Conservation (phyloP, 2,888 invertebrate species). For the Nasonovia ribisnigri region DNA sequence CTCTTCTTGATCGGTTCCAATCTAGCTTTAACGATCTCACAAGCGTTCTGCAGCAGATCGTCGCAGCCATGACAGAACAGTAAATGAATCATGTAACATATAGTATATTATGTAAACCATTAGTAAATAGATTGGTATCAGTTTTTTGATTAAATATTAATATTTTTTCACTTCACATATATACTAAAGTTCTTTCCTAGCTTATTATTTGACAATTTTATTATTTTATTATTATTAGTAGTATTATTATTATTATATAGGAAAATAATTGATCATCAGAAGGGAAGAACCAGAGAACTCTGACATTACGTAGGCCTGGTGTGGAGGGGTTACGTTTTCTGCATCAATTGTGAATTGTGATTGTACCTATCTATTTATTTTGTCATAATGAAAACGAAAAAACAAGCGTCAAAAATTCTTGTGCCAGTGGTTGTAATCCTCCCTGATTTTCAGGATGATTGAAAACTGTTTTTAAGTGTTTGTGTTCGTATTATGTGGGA, state of each 20-base stretch:
- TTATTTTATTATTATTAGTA: not conserved
- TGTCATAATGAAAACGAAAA: not conserved
- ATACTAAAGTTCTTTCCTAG: not conserved
- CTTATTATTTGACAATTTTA: not conserved
- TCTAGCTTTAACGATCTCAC: constrained; percentile 75
- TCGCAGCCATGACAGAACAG: not conserved
- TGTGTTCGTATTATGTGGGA: not conserved
- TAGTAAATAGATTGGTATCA: not conserved
- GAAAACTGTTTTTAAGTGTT: not conserved
- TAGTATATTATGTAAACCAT: not conserved
- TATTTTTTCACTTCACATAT: not conserved
- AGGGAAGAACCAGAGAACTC: too few relatives aligned
- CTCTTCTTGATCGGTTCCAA: constrained; percentile 80
- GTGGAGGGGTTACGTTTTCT: not conserved
- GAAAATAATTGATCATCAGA: too few relatives aligned
- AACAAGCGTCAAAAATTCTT: not conserved
- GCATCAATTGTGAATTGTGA: not conserved
- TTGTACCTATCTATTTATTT: not conserved
- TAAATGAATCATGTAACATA: not conserved
- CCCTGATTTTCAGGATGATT: not conserved
- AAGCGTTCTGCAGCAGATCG: constrained; percentile 44
- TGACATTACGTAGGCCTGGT: too few relatives aligned
- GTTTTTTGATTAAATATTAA: not conserved
- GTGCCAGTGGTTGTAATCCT: not conserved
- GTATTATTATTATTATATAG: too few relatives aligned